These are phyloP conservation scores for Philotrypesis tridentata DNA, from an alignment of 1,140 invertebrate genomes.

Conservation along the genomic window DNA sequence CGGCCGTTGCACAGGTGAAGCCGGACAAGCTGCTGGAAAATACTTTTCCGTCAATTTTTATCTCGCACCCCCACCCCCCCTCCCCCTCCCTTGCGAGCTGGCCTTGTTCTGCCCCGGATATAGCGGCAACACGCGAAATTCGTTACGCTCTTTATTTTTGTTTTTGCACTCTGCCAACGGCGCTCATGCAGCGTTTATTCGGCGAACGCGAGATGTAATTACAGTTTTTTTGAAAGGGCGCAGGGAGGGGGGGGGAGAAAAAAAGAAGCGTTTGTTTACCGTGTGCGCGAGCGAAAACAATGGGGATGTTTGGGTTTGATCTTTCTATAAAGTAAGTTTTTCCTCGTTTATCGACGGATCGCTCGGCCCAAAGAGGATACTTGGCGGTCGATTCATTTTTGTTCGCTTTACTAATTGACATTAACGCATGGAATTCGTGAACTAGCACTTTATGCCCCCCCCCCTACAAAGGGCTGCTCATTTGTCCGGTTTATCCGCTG, in stretches of 20 bases:
- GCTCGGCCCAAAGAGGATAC: too few relatives aligned
- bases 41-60: constrained; percentile 29
- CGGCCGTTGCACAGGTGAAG: too few relatives aligned
- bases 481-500: too few relatives aligned
- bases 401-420: too few relatives aligned
- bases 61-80: too few relatives aligned
- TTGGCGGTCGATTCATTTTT: too few relatives aligned
- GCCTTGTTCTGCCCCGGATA: background rate
- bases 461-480: too few relatives aligned
- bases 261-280: background rate
- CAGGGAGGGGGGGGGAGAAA: too few relatives aligned
- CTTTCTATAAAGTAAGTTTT: background rate
- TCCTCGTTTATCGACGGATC: background rate
- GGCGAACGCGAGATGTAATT: background rate
- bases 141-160: background rate
- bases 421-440: background rate
- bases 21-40: background rate
- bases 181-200: background rate
- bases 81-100: too few relatives aligned
- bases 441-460: too few relatives aligned
- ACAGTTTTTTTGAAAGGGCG: background rate
- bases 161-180: background rate
- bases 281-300: background rate
- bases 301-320: background rate
- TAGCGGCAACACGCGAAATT: background rate